Percentiles rank a stretch among this genome's conserved stretches.
Conservation (phyloP, 1,140 invertebrate species). For the Nebria ingens region DNA sequence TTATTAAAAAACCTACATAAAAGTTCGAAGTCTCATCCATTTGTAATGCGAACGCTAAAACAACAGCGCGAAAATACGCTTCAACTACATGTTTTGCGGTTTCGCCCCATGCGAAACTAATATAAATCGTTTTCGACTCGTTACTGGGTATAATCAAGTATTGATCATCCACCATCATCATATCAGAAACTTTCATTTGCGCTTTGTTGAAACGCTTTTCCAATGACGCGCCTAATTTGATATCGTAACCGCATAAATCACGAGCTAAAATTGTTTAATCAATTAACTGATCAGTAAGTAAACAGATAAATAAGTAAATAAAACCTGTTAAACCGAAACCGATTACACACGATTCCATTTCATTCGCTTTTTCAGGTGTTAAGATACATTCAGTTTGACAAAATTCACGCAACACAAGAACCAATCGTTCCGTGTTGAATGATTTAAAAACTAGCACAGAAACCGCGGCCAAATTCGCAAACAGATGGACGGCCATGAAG, state of each 20-base stretch:
- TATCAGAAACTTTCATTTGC: constrained; percentile 30
- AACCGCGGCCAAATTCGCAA: constrained; percentile 80
- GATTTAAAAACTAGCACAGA: constrained; percentile 58
- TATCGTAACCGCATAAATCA: constrained; percentile 40
- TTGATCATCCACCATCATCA: constrained; percentile 33
- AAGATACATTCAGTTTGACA: constrained; percentile 39
- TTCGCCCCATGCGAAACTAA: constrained; percentile 36
- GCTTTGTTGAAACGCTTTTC: constrained; percentile 32
- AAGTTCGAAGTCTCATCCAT: too few relatives aligned
- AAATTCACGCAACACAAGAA: constrained; percentile 53
- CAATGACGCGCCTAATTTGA: constrained; percentile 43
- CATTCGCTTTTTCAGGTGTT: constrained; percentile 41
- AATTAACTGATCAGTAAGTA: constrained; percentile 24
- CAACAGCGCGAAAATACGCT: constrained; percentile 43
- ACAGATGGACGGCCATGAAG: constrained; percentile 72
- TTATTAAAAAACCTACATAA: too few relatives aligned
- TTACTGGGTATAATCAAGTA: constrained; percentile 40
- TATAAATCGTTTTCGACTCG: constrained; percentile 34
- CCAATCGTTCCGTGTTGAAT: constrained; percentile 68
- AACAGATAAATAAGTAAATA: constrained; percentile 26
- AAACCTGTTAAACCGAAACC: constrained; percentile 36
- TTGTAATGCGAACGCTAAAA: too few relatives aligned
- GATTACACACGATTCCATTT: constrained; percentile 46
- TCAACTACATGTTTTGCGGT: constrained; percentile 35
- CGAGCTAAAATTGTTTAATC: constrained; percentile 34